Percentiles rank a stretch among this genome's conserved stretches.
Conservation (phyloP, 2,113 vertebrate genomes). For the Seriola quinqueradiata region DNA sequence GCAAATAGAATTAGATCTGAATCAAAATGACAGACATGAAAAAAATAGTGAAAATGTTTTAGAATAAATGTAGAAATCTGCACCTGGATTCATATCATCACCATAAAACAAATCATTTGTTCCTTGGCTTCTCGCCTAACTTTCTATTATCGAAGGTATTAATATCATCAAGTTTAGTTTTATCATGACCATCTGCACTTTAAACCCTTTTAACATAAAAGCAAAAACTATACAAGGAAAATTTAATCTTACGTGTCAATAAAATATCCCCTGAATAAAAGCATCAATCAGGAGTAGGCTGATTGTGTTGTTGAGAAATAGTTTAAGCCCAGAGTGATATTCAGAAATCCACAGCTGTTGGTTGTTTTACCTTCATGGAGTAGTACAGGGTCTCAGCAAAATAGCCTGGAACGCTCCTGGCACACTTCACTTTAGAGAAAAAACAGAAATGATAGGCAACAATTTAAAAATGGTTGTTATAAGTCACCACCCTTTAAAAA, state of each 20-base stretch:
- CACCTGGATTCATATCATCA: too few species aligned
- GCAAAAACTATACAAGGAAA: not conserved
- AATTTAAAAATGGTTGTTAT: not conserved
- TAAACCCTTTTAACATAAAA: not conserved
- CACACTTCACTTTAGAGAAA: slow-evolving; percentile 88
- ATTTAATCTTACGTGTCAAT: too few species aligned
- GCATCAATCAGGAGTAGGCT: not conserved
- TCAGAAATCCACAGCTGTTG: not conserved
- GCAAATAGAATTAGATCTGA: too few species aligned
- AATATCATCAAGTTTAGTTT: not conserved
- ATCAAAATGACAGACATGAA: too few species aligned
- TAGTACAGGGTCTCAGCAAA: slow-evolving; percentile 93
- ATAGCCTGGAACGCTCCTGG: slow-evolving; percentile 91
- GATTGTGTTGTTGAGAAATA: not conserved
- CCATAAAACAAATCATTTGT: too few species aligned
- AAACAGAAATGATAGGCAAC: not conserved
- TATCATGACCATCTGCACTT: not conserved
- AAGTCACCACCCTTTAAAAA: not conserved
- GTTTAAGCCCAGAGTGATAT: not conserved
- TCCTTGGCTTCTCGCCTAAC: too few species aligned
- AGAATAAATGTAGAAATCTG: too few species aligned
- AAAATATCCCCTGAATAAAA: too few species aligned
- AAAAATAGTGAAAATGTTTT: too few species aligned
- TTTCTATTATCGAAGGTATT: too few species aligned
- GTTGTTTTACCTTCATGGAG: slow-evolving; percentile 90